Base-by-base conservation (phyloP, 2,888 invertebrate genomes). In the Cosmia pyralina region DNA sequence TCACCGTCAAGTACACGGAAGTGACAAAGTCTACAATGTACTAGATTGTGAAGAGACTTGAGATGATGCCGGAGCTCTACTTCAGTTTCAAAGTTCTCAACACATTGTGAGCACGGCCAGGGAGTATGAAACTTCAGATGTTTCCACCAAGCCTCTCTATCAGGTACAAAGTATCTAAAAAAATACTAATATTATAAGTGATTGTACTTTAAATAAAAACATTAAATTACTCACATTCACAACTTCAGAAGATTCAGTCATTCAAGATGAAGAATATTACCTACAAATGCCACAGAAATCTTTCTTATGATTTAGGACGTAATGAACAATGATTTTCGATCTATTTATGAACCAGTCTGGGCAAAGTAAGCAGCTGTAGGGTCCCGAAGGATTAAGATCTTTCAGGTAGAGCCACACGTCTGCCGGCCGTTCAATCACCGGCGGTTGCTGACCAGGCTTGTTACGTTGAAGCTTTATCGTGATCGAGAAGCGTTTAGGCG, bases 401-500 rank as follows among this genome's bases (percentile, higher is more conserved):
- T 95, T 96, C n/a, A 96, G 80, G 81, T 96, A 96, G 52, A 96
- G 85, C 96, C 96, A 96, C 2, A 96, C 96, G 85, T 96, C 96
- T 4, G 89, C 69, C 0, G 96, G 96, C 41, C 95, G 90, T 75
- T 95, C 93, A 11, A 94, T 90, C 4, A 94, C 88, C 5, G 91
- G 81, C 2, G 88, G 89, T 5, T 78, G 70, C 13, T 87, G 72
- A 34, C 69, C 76, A 71, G 64, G 22, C 44, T 73, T 80, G 41
- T 84, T 85, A 13, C 86, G 85, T n/a, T 71, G 85, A 52, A 90
- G 63, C 69, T 88, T 87, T 72, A 91, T 90, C 0, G 90, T 88
- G 22, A 90, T 79, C 38, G 87, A 84, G 57, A 84, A 71, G 34
- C 83, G 84, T 81, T 87, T 88, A 38, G 70, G 80, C 6, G 79